Evolutionary conservation across 2,113 vertebrate species (phyloP).

Genomic region (Platysteira castanea): DNA sequence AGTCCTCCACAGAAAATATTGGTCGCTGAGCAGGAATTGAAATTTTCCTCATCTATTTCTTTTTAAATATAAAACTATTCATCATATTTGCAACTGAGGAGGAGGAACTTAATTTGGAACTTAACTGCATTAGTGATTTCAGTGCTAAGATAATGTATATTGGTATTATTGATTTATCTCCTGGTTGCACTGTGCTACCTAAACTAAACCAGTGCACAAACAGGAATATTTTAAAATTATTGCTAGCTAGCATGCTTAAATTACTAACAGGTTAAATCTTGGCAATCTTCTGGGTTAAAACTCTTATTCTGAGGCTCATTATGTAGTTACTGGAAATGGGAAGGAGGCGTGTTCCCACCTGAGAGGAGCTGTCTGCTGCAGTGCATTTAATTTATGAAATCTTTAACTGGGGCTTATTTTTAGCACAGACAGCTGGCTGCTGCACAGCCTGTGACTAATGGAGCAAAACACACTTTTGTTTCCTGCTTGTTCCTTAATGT

Average conservation of each 20-base stretch:
- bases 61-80: neutral
- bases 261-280: neutral
- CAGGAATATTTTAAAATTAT: neutral
- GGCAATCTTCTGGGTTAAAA: neutral
- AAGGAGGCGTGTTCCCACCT: slow-evolving; percentile 66
- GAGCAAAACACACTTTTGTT: slow-evolving; percentile 68
- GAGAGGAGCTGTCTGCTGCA: slow-evolving; percentile 62
- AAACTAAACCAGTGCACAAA: neutral
- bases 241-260: neutral
- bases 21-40: neutral
- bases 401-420: slow-evolving; percentile 65
- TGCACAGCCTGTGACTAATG: slow-evolving; percentile 68
- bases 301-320: neutral
- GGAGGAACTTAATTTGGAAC: neutral
- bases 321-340: slow-evolving; percentile 19
- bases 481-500: slow-evolving; percentile 51
- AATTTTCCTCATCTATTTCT: neutral
- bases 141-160: neutral
- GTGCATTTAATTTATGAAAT: slow-evolving; percentile 57
- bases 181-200: neutral
- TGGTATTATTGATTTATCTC: neutral
- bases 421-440: slow-evolving; percentile 72
- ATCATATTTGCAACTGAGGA: neutral
- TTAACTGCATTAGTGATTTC: neutral
- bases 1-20: neutral